Conservation (phyloP, 1,140 invertebrate genomes). For the Parasteatoda tepidariorum region DNA sequence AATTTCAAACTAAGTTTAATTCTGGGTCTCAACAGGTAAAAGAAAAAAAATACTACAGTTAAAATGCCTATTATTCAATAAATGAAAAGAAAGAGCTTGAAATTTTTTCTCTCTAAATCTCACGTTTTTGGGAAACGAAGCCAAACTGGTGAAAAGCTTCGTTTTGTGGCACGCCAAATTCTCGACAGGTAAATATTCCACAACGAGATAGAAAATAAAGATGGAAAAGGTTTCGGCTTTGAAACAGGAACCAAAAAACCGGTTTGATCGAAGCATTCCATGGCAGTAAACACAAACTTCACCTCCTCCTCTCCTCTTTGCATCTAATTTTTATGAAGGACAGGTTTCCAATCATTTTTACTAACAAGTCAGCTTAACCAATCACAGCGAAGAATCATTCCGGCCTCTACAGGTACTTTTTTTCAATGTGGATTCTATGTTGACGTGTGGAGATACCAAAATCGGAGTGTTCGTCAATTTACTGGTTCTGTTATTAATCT, state of each 20-base stretch:
- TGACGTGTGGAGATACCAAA: conserved; percentile 18
- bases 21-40: no score
- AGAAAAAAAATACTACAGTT: no score
- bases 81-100: no score
- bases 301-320: not conserved
- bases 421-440: not conserved
- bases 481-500: not conserved
- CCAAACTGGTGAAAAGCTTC: not conserved
- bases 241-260: conserved; percentile 54
- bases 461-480: not conserved
- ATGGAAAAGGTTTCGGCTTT: conserved; percentile 20
- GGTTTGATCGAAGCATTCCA: conserved; percentile 42
- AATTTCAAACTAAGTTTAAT: no score
- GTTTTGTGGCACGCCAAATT: not conserved
- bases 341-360: conserved; percentile 29
- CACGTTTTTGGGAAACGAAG: no score
- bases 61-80: no score
- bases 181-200: conserved; percentile 13
- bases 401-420: conserved; percentile 39
- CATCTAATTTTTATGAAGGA: conserved; percentile 20
- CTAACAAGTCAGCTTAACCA: conserved; percentile 17
- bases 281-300: conserved; percentile 48
- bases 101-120: no score
- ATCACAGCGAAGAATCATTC: conserved; percentile 5
- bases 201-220: conserved; percentile 24